phyloP scores from a whole-genome alignment of 2,113 vertebrate genomes.

The Anarrhichthys ocellatus region DNA sequence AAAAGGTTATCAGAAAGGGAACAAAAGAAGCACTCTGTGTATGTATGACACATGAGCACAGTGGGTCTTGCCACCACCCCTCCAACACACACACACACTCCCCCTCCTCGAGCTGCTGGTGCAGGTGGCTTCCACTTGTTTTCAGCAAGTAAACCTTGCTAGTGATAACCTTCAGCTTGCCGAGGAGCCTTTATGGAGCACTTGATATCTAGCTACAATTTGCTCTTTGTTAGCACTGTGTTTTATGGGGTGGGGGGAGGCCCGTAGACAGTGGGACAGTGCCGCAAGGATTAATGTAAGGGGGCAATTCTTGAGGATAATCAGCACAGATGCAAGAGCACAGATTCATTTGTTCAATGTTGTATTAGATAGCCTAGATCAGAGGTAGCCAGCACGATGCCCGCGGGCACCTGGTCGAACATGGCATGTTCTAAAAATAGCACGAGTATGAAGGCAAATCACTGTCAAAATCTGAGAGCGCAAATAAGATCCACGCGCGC shows the following conservation, averaged over 20 bases:
- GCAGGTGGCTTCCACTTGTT: conserved; percentile 65
- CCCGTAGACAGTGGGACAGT: neutral
- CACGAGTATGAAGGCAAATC: too few relatives aligned
- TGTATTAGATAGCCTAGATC: neutral
- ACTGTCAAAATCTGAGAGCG: too few relatives aligned
- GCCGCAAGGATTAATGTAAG: neutral
- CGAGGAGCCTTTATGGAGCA: conserved; percentile 67
- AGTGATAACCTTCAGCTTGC: conserved; percentile 65
- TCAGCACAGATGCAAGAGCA: neutral
- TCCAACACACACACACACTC: neutral
- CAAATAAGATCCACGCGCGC: too few relatives aligned
- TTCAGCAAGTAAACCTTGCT: conserved; percentile 72
- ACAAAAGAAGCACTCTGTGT: neutral
- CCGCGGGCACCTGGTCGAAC: too few relatives aligned
- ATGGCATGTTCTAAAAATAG: too few relatives aligned
- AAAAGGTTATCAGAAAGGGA: neutral
- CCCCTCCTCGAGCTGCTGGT: neutral
- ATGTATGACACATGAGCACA: neutral
- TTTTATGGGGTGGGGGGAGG: neutral
- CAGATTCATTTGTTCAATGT: neutral
- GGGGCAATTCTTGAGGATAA: neutral
- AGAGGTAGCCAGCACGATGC: too few relatives aligned
- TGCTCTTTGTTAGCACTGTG: conserved; percentile 18
- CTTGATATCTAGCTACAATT: conserved; percentile 13
- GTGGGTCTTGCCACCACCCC: too few relatives aligned